These are phyloP conservation scores for Rattus rattus DNA, from an alignment of 2,113 vertebrate genomes.

Conservation along the genomic window DNA sequence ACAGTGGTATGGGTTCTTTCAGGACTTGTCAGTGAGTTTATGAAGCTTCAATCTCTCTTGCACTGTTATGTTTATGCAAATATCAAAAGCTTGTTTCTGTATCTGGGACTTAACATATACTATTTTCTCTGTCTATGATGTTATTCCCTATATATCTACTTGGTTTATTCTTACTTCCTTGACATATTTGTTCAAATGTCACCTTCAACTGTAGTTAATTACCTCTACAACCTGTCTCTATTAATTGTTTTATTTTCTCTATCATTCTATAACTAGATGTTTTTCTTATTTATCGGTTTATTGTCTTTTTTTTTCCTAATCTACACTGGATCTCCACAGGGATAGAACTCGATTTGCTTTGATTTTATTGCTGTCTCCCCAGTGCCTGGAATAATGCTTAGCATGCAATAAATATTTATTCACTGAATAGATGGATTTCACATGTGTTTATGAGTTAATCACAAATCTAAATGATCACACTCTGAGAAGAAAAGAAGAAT, in stretches of 20 bases:
- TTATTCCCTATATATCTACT: background rate
- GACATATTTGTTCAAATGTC: background rate
- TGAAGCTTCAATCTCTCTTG: background rate
- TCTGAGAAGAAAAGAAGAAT: background rate
- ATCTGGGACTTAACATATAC: background rate
- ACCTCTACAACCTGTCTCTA: background rate
- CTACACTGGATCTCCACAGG: background rate
- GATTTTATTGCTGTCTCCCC: background rate
- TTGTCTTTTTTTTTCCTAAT: background rate
- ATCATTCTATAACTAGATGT: background rate
- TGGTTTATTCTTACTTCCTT: background rate
- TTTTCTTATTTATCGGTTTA: constrained; percentile 45
- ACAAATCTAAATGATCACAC: background rate
- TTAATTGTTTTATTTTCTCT: background rate
- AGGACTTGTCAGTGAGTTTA: background rate
- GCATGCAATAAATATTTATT: constrained; percentile 47
- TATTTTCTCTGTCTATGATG: background rate
- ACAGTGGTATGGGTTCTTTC: background rate
- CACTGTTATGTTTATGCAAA: background rate
- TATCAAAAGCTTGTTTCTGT: background rate
- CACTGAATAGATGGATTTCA: constrained; percentile 22
- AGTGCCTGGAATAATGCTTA: background rate
- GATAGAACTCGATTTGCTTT: background rate
- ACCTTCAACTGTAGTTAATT: background rate
- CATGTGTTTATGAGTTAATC: background rate